Conservation (phyloP, 2,888 invertebrate genomes). For the Apoderus coryli region DNA sequence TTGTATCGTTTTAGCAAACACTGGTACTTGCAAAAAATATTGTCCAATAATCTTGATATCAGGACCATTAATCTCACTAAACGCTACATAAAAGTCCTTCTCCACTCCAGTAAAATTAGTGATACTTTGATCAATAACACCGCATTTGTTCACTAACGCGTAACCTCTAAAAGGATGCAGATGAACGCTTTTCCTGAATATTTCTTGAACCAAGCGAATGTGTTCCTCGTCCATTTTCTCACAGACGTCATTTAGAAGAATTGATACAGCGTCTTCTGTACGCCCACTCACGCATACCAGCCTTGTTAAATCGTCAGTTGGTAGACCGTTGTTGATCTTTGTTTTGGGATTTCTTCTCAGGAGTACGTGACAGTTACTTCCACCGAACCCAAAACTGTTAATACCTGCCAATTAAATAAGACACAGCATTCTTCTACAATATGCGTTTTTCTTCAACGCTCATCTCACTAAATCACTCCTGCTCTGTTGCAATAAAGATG, state of each 20-base stretch:
- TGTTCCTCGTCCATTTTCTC: constrained; percentile 26
- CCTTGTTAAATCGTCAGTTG: constrained; percentile 53
- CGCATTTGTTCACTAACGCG: constrained; percentile 34
- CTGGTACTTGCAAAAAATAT: constrained; percentile 58
- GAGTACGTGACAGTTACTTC: constrained; percentile 64
- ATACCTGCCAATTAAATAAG: constrained; percentile 66
- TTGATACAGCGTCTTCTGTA: constrained; percentile 56
- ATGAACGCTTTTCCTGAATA: constrained; percentile 14
- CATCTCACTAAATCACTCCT: too few relatives aligned
- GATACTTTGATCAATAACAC: too few relatives aligned
- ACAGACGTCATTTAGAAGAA: constrained; percentile 47
- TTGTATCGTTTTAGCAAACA: constrained; percentile 57
- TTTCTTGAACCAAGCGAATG: constrained; percentile 21
- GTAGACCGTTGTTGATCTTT: constrained; percentile 45
- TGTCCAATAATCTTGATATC: too few relatives aligned
- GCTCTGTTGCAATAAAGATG: too few relatives aligned
- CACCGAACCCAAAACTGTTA: constrained; percentile 91
- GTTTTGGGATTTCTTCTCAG: constrained; percentile 43
- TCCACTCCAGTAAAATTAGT: too few relatives aligned
- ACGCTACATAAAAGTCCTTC: too few relatives aligned
- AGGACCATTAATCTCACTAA: too few relatives aligned
- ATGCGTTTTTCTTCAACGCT: too few relatives aligned
- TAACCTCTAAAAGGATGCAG: constrained; percentile 45
- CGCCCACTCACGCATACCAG: constrained; percentile 65
- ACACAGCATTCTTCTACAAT: too few relatives aligned